Base-by-base conservation (phyloP, 2,797 vertebrate species). In the Yasuhikotakia modesta region DNA sequence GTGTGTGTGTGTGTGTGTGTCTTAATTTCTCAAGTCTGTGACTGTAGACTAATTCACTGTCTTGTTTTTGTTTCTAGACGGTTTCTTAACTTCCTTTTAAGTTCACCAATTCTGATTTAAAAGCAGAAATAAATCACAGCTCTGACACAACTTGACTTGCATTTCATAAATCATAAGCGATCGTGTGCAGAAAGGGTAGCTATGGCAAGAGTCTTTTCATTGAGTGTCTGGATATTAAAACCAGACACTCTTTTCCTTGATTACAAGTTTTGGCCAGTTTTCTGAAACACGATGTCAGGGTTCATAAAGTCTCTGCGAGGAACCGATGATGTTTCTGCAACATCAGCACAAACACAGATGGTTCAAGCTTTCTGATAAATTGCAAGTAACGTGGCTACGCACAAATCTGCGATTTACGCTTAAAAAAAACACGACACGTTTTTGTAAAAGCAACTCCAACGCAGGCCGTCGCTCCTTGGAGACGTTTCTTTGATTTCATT, bases 311-410 rank as follows among this genome's bases (percentile, higher is more conserved):
- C 67, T 24, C 73, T 67, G 73, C 43, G 39, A 68, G 66, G 61
- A 67, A 21, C 32, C 35, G 5, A 73, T 64, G 66, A 81, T 66
- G 27, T 27, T 79, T 73, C 10, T 78, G 85, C 91, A 61, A 65
- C 17, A 68, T 71, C 90, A 90, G 89, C 90, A 90, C 91, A 90
- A 82, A 82, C 21, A 73, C 53, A n/a, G 11, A 17, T 76, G 81
- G 46, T 39, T 87, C 85, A 8, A 67, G 74, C 71, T 76, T 79
- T 53, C 83, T 82, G 87, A 53, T 53, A 88, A 77, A 79, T 84
- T 89, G 85, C 79, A 83, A 10, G 32, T 39, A 60, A 78, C 16
- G 39, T 55, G 32, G 50, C 52, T 35, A 8, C 1, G 4, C n/a
- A 48, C 57, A 71, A 63, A 39, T 2, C 3, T 24, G 43, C 13